phyloP scores from a whole-genome alignment of 2,888 invertebrate species.

The Tinea semifulvella region DNA sequence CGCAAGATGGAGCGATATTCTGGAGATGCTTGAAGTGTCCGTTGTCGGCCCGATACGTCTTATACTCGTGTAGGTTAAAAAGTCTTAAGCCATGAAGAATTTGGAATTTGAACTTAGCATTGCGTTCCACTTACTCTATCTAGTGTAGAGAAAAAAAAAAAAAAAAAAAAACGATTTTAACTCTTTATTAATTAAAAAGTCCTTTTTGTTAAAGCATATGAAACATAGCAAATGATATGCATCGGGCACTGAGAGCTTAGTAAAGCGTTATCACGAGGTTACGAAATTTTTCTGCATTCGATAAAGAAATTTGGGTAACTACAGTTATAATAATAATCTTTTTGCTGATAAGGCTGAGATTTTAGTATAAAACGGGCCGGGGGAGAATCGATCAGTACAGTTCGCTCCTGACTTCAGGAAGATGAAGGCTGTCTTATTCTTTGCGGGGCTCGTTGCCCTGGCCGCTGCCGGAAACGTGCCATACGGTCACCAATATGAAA shows the following conservation, averaged over 20 bases:
- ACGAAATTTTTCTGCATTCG: slow-evolving; percentile 4
- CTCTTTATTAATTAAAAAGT: no score
- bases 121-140: no score
- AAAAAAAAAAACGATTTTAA: no score
- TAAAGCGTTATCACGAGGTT: not conserved
- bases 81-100: no score
- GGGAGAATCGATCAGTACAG: slow-evolving; percentile 30
- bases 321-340: not conserved
- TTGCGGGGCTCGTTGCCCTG: slow-evolving; percentile 46
- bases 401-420: slow-evolving; percentile 35
- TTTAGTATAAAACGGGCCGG: slow-evolving; percentile 10
- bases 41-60: no score
- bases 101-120: no score
- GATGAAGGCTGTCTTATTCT: slow-evolving; percentile 58
- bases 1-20: no score
- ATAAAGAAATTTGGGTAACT: slow-evolving; percentile 1
- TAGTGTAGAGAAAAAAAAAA: no score
- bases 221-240: no score
- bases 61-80: no score
- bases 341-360: slow-evolving; percentile 1
- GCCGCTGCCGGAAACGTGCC: slow-evolving; percentile 36
- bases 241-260: not conserved
- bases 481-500: slow-evolving; percentile 24
- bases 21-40: no score
- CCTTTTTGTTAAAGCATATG: no score